A percentile compares a stretch with the other conserved stretches of the same genome.
phyloP scores from a whole-genome alignment of 2,888 invertebrate genomes.

The Liodrosophila aerea region DNA sequence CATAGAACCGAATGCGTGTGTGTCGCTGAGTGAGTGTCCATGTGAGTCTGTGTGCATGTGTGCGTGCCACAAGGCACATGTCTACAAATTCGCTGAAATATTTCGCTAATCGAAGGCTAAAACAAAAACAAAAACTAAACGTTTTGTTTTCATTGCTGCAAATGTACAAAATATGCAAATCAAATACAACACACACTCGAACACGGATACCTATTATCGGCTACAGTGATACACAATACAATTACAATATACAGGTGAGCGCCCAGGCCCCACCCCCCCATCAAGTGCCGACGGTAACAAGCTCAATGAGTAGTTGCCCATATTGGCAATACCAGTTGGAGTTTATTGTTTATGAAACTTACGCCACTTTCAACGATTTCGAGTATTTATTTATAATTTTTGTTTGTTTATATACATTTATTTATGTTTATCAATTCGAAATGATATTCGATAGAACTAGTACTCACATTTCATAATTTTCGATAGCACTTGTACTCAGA shows the following conservation, averaged over 20 bases:
- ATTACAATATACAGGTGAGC: constrained; percentile 53
- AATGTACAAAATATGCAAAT: constrained; percentile 41
- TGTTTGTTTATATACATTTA: no score
- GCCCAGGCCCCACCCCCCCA: not conserved
- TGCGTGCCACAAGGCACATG: constrained; percentile 19
- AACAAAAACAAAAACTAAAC: constrained; percentile 12
- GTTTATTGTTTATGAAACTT: no score
- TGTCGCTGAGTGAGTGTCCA: constrained; percentile 3
- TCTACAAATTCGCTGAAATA: constrained; percentile 23
- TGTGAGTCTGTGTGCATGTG: constrained; percentile 10
- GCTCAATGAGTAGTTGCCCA: no score
- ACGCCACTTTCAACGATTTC: no score
- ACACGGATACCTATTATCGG: constrained; percentile 50
- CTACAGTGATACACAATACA: constrained; percentile 28
- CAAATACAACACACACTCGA: constrained; percentile 15
- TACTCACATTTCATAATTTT: no score
- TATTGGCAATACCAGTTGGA: no score
- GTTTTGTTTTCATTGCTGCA: constrained; percentile 7
- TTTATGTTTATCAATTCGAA: no score
- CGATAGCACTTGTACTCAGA: no score
- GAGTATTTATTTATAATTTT: no score
- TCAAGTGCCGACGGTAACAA: constrained; percentile 45
- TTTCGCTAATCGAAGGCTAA: constrained; percentile 18
- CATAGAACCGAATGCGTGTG: constrained; percentile 3
- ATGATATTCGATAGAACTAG: no score